Base-by-base conservation (phyloP, 2,797 vertebrate species). In the Synanceia verrucosa region DNA sequence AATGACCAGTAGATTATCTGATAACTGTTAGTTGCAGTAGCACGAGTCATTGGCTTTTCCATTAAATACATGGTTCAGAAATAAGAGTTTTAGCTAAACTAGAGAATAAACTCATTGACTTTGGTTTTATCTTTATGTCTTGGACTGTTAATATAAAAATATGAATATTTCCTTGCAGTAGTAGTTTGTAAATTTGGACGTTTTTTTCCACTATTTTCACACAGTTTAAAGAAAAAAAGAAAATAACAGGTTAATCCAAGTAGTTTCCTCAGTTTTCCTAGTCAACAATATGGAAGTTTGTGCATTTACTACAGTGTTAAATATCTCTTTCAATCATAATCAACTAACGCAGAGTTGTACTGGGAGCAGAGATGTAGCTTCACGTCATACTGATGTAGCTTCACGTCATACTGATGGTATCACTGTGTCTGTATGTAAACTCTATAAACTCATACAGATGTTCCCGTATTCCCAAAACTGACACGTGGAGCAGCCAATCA, bases 401-500 rank as follows among this genome's bases (percentile, higher is more conserved):
- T n/a, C n/a, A n/a, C n/a, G n/a, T n/a, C n/a, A n/a, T n/a, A n/a
- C n/a, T n/a, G n/a, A n/a, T n/a, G n/a, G n/a, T n/a, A n/a, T n/a
- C n/a, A n/a, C n/a, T n/a, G n/a, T n/a, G n/a, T n/a, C n/a, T n/a
- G n/a, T n/a, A n/a, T n/a, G n/a, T n/a, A n/a, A n/a, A n/a, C n/a
- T n/a, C n/a, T n/a, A n/a, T n/a, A n/a, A n/a, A n/a, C 9, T 43
- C 39, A 43, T 43, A n/a, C 39, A 43, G 39, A 43, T 43, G 39
- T 43, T 43, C 39, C 39, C 39, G 19, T 43, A 43, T 43, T 16
- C 12, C 34, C 55, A 9, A 1, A 24, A 92, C 46, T 88, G 91
- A 90, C 91, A 90, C 62, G 74, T 46, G 76, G 50, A 1, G 60
- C 4, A 69, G 76, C 90, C 89, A 92, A 92, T 92, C 80, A 39